These are phyloP conservation scores for Conus ventricosus DNA, from an alignment of 1,140 invertebrate species.

Conservation along the genomic window DNA sequence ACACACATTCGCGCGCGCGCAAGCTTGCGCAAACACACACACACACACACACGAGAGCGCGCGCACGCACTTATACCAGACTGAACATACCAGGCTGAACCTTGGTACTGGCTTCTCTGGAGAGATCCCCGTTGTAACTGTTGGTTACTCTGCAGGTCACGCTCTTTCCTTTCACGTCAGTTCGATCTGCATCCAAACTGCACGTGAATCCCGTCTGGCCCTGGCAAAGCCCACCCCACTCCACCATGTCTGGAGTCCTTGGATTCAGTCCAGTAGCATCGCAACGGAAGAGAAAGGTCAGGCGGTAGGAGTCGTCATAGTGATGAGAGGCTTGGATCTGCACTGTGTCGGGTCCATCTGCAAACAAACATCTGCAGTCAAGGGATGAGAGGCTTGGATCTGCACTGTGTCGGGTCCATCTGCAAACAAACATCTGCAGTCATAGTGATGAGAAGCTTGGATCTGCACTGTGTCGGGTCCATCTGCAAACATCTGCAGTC, in stretches of 20 bases:
- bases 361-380: background rate
- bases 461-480: background rate
- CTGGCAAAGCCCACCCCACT: background rate
- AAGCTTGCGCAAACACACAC: too few relatives aligned
- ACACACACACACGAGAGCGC: too few relatives aligned
- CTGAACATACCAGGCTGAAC: too few relatives aligned
- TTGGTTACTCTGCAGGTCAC: background rate
- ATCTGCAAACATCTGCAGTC: background rate
- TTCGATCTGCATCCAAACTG: background rate
- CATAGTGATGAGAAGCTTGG: too few relatives aligned
- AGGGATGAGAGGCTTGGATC: background rate
- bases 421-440: background rate
- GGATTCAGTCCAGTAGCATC: background rate
- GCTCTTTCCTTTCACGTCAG: background rate
- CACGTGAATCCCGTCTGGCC: background rate
- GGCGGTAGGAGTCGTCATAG: background rate
- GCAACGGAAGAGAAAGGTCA: background rate
- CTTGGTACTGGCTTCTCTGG: too few relatives aligned
- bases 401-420: background rate
- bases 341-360: background rate
- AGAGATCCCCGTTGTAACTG: background rate
- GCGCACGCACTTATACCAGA: too few relatives aligned
- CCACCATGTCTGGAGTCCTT: background rate
- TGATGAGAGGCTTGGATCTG: background rate
- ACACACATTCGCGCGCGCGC: too few relatives aligned